Evolutionary conservation across 2,888 invertebrate species (phyloP).

Genomic region (Gibbula magus): DNA sequence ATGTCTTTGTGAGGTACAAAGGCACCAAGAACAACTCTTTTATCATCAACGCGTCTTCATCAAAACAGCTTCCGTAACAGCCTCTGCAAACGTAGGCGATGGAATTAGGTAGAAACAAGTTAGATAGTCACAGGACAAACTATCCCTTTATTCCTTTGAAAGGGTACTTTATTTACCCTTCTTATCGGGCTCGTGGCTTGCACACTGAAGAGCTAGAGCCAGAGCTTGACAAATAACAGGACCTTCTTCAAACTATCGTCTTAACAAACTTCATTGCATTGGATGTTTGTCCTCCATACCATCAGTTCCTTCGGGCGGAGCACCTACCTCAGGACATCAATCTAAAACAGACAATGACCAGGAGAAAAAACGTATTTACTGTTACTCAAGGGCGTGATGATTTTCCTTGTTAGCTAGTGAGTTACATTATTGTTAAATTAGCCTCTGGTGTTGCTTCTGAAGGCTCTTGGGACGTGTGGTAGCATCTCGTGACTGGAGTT

Average conservation of each 20-base stretch:
- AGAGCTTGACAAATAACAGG: not conserved
- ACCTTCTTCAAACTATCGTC: not conserved
- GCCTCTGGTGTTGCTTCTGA: no score
- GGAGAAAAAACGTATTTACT: no score
- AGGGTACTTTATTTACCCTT: constrained; percentile 5
- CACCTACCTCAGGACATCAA: not conserved
- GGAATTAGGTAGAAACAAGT: not conserved
- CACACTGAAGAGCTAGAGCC: not conserved
- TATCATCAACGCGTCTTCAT: not conserved
- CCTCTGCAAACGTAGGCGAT: not conserved
- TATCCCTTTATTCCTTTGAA: constrained; percentile 1
- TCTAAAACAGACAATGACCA: no score
- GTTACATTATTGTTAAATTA: no score
- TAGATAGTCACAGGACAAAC: not conserved
- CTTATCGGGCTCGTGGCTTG: not conserved
- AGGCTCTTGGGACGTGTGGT: no score
- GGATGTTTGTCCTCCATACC: not conserved
- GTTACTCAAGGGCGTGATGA: no score
- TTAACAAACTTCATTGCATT: not conserved
- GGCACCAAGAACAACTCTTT: not conserved
- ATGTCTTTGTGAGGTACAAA: not conserved
- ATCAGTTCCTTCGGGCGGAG: not conserved
- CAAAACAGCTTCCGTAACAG: not conserved
- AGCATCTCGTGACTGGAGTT: no score
- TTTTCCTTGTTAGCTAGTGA: no score